Evolutionary conservation across 2,888 invertebrate genomes (phyloP), one percentile per base, ranked within the genome.

Genomic region (Chirona hameri): DNA sequence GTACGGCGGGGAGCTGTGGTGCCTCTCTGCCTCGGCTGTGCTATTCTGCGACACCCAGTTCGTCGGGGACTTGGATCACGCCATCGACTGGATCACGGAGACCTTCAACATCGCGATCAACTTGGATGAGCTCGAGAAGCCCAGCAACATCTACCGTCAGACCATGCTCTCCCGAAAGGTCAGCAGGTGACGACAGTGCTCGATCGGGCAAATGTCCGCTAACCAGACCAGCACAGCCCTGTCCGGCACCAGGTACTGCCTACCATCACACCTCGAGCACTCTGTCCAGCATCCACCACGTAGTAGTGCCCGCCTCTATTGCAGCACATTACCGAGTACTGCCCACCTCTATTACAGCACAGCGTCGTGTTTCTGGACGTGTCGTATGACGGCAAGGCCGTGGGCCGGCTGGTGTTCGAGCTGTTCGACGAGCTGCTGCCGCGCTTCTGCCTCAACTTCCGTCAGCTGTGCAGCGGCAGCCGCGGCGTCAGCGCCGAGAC

Each of bases 391-490:
- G 46, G 39, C 39, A 7, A 24, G 5, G 10, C 46, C 2, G 31
- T 76, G 76, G 76, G 76, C 1, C 76, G 76, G 46, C 76, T 76
- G 18, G 76, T 76, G 76, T 76, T 76, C 24, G 76, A 76, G 76
- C 76, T 76, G 76, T 46, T 39, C 46, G 76, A 76, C 76, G 76
- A 76, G 76, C 76, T 76, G 76, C 76, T 76, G 76, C 76, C 76
- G 76, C 39, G 39, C 10, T 7, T 39, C 46, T 46, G 76, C 76
- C 24, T 10, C 9, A 46, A 46, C 76, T 76, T 76, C 76, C 76
- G 76, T 0, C 76, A 46, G 39, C 76, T 76, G 39, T 76, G 76
- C 9, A 12, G 24, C 27, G 76, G 76, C 39, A 3, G 10, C 21
- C 24, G 3, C 1, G 76, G 76, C 24, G 10, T 46, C 18, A 76